Conservation (phyloP, 2,888 invertebrate genomes). For the Hypselothyrea guttata region DNA sequence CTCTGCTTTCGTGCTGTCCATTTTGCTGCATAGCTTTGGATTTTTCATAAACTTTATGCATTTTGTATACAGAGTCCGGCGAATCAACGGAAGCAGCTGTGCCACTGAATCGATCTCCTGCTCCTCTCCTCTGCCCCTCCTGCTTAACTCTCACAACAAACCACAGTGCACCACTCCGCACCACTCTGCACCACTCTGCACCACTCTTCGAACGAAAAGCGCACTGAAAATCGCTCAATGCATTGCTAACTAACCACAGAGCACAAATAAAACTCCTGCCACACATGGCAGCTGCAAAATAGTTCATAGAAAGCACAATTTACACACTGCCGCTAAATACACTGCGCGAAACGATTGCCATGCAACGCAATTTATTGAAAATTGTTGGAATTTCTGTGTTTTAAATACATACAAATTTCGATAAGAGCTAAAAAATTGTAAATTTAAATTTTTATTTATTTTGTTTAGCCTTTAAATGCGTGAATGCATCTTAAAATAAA, state of each 20-base stretch:
- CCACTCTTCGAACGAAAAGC: slow-evolving; percentile 20
- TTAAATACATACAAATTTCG: too few species aligned
- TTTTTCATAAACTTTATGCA: slow-evolving; percentile 67
- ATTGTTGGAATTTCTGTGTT: too few species aligned
- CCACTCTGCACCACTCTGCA: slow-evolving; percentile 26
- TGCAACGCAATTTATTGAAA: neutral
- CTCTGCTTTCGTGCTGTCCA: neutral
- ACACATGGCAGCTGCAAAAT: slow-evolving; percentile 43
- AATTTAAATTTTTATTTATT: too few species aligned
- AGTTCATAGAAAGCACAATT: slow-evolving; percentile 34
- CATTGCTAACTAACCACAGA: slow-evolving; percentile 64
- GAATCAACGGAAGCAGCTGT: slow-evolving; percentile 28
- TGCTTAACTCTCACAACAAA: neutral
- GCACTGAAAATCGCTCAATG: slow-evolving; percentile 39
- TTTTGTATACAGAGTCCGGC: slow-evolving; percentile 45
- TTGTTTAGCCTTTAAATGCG: too few species aligned
- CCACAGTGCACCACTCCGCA: slow-evolving; percentile 17
- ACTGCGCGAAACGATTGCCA: neutral
- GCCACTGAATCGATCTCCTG: slow-evolving; percentile 15
- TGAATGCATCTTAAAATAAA: too few species aligned
- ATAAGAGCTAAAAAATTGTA: too few species aligned
- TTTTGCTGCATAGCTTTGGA: slow-evolving; percentile 55
- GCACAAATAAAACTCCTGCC: slow-evolving; percentile 54
- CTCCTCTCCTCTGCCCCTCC: slow-evolving; percentile 14
- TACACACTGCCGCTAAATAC: neutral